Conservation (phyloP, 2,888 invertebrate genomes). For the Drosophila parthenogenetica region DNA sequence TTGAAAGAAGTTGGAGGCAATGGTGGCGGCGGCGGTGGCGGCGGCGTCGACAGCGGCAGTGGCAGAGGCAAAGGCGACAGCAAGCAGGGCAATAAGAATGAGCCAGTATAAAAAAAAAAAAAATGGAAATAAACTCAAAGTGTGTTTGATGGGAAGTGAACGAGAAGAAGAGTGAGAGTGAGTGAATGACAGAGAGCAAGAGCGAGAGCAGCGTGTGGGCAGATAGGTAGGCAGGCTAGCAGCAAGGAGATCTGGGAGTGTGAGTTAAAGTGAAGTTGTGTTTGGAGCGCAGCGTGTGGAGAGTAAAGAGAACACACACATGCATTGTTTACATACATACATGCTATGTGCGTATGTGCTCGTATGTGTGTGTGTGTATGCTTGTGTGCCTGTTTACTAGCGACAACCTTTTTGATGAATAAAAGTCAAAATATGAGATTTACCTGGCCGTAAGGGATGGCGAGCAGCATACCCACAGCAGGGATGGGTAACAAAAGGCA, state of each 20-base stretch:
- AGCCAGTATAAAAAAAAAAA: slow-evolving; percentile 9
- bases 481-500: not conserved
- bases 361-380: not conserved
- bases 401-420: slow-evolving; percentile 27
- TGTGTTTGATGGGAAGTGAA: slow-evolving; percentile 14
- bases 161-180: slow-evolving; percentile 6
- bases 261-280: not conserved
- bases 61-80: slow-evolving; percentile 8
- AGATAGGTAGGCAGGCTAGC: slow-evolving; percentile 3
- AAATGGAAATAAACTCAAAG: slow-evolving; percentile 62
- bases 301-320: slow-evolving; percentile 6
- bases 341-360: slow-evolving; percentile 3
- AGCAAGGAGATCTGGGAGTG: slow-evolving; percentile 5
- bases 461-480: not conserved
- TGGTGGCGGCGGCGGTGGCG: not conserved
- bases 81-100: slow-evolving; percentile 26
- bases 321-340: slow-evolving; percentile 1
- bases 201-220: slow-evolving; percentile 7
- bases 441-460: slow-evolving; percentile 54
- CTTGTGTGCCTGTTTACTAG: not conserved
- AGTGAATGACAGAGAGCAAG: not conserved
- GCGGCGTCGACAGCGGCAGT: not conserved
- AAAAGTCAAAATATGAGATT: slow-evolving; percentile 48
- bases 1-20: not conserved
- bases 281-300: slow-evolving; percentile 2